These are phyloP conservation scores for Phalacrocorax pelagicus DNA, from an alignment of 2,113 vertebrate species.

Conservation along the genomic window DNA sequence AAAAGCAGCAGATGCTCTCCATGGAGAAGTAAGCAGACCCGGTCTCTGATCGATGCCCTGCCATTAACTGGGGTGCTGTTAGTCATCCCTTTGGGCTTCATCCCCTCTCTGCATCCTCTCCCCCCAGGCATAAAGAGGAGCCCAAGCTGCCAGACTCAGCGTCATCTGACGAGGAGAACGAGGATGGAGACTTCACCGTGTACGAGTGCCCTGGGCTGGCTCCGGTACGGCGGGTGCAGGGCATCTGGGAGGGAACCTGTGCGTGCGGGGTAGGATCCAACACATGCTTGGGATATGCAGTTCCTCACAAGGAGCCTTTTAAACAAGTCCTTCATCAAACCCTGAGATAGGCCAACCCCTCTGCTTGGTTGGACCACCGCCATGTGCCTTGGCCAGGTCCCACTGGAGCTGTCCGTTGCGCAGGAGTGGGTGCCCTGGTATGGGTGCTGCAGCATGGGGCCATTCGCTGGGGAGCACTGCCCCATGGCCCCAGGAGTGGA, in stretches of 20 bases:
- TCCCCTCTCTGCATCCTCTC: background rate
- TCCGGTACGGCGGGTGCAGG: slow-evolving; percentile 74
- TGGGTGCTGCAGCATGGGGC: background rate
- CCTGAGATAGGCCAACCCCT: background rate
- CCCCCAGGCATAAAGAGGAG: slow-evolving; percentile 84
- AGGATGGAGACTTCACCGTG: slow-evolving; percentile 94
- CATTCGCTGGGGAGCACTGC: background rate
- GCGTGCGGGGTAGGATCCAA: fast-evolving
- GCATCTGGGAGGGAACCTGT: background rate
- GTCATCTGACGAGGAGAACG: slow-evolving; percentile 91
- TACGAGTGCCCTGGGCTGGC: slow-evolving; percentile 96
- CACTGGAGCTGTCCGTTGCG: background rate
- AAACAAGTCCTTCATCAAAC: background rate
- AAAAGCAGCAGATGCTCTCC: slow-evolving; percentile 95
- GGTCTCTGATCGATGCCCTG: fast-evolving
- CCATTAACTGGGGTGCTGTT: background rate
- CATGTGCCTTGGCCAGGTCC: background rate
- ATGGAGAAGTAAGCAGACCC: slow-evolving; percentile 84
- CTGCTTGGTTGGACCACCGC: background rate
- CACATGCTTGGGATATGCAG: no score
- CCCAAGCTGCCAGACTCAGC: slow-evolving; percentile 80
- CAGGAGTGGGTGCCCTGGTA: background rate
- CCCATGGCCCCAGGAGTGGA: background rate
- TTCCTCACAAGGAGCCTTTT: background rate
- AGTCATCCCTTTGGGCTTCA: background rate